Base-by-base conservation (phyloP, 2,113 vertebrate genomes). In the Synchiropus splendidus region DNA sequence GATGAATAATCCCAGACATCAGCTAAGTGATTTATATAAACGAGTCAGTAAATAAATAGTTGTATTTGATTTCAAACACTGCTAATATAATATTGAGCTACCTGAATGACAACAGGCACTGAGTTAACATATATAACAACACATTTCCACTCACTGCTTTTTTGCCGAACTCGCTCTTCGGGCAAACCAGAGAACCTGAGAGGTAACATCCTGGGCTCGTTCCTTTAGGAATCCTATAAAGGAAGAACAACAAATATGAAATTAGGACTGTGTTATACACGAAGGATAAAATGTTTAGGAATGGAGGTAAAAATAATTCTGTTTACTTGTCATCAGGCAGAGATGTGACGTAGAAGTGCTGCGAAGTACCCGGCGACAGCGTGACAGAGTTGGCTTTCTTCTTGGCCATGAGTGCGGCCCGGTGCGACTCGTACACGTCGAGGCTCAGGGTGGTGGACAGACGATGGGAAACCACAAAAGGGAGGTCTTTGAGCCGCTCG, bases 291-390 rank as follows among this genome's bases (percentile, higher is more conserved):
- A 21, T 27, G 12, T 6, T 13, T 16, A 10, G 10, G 42, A 32
- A 16, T 8, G 2, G 5, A 43, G 8, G n/a, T 16, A 27, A 27
- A 27, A 5, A 27, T 27, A 18, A 13, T 38, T 33, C 1, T 16
- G 78, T 92, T 91, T 77, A 99, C 95, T 99, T 99, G 81, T 99
- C 95, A 18, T 99, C 95, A 4, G 90, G 90, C 36, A 99, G 80
- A 54, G 89, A 76, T n/a, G 92, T 89, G 72, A 94, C 64, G 53
- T 95, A 98, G 80, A 94, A 97, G 0, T 92, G 89, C 50, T 95
- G 94, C 6, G 85, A 85, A 47, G 88, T 82, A 17, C 89, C 90
- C 2, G 93, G 91, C 16, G 83, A 83, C 36, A 99, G 62, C 10
- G 89, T 97, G 67, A 93, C 57, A 39, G 84, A 90, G 81, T 89